Conservation (phyloP, 2,113 vertebrate species). For the Scartelaos histophorus region DNA sequence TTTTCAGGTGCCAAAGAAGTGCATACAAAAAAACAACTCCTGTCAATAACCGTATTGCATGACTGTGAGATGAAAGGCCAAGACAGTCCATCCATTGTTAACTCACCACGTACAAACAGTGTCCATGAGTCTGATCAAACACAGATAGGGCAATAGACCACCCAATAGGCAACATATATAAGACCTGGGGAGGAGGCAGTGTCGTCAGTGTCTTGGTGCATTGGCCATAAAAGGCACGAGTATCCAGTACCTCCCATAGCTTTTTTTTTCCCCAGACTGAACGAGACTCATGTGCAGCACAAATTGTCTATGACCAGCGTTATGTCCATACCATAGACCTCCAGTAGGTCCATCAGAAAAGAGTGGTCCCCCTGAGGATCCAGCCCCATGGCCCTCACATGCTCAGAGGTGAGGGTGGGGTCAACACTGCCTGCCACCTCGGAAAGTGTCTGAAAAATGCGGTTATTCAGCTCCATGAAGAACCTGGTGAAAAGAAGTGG, state of each 20-base stretch:
- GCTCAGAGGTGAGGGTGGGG: slow-evolving; percentile 91
- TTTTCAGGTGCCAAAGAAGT: slow-evolving; percentile 5
- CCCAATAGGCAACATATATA: slow-evolving; percentile 36
- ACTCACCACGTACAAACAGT: slow-evolving; percentile 13
- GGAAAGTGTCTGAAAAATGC: slow-evolving; percentile 93
- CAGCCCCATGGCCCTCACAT: slow-evolving; percentile 93
- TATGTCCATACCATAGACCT: slow-evolving; percentile 92
- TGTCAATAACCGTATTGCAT: slow-evolving; percentile 7
- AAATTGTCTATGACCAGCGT: slow-evolving; percentile 96
- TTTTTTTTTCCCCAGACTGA: neutral
- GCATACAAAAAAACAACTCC: slow-evolving; percentile 1
- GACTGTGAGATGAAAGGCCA: slow-evolving; percentile 14
- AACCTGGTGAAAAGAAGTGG: slow-evolving; percentile 77
- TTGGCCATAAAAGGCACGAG: slow-evolving; percentile 46
- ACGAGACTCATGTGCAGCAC: slow-evolving; percentile 87
- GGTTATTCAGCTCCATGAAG: slow-evolving; percentile 98
- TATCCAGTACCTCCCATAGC: slow-evolving; percentile 27
- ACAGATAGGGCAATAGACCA: slow-evolving; percentile 17
- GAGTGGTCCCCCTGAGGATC: slow-evolving; percentile 92
- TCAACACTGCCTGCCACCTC: slow-evolving; percentile 90
- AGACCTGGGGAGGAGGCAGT: slow-evolving; percentile 51
- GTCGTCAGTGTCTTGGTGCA: slow-evolving; percentile 48
- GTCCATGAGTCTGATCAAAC: slow-evolving; percentile 38
- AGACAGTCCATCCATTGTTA: slow-evolving; percentile 9
- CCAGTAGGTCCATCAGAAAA: slow-evolving; percentile 94